A percentile compares a stretch with the other conserved stretches of the same genome.
These are phyloP conservation scores for Drosophila melanosoma DNA, from an alignment of 2,888 invertebrate species.

Conservation along the genomic window DNA sequence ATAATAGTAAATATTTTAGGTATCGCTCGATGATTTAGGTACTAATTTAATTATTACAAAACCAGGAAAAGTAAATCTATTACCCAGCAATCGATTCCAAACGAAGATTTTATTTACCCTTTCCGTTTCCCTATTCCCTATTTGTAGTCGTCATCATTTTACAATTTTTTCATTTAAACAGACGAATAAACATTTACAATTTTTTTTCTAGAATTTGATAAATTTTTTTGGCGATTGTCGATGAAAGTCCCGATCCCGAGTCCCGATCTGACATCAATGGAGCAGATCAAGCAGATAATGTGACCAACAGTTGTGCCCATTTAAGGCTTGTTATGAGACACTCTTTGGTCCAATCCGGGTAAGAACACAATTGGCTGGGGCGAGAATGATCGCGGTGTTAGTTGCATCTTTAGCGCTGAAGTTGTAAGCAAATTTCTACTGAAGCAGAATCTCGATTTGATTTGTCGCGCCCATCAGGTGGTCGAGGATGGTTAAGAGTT, in stretches of 20 bases:
- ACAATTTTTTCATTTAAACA: too few relatives aligned
- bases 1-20: background rate
- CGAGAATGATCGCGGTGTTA: constrained; percentile 98
- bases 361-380: constrained; percentile 99
- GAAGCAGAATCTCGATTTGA: constrained; percentile 98
- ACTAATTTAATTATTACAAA: background rate
- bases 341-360: constrained; percentile 98
- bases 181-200: too few relatives aligned
- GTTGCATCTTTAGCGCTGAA: constrained; percentile 99
- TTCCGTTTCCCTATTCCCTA: too few relatives aligned
- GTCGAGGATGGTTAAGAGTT: constrained; percentile 99
- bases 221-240: constrained; percentile 90
- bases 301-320: constrained; percentile 98
- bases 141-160: too few relatives aligned
- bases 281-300: constrained; percentile 98
- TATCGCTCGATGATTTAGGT: background rate
- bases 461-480: constrained; percentile 98
- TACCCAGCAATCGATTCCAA: background rate
- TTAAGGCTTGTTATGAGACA: constrained; percentile 96
- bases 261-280: constrained; percentile 96
- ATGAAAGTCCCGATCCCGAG: too few relatives aligned
- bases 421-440: constrained; percentile 86
- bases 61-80: background rate
- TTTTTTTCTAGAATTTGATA: too few relatives aligned
- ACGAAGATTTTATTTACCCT: too few relatives aligned